A percentile compares a stretch with the other conserved stretches of the same genome.
These are phyloP conservation scores for Petrophora chlorosata DNA, from an alignment of 2,888 invertebrate species.

Conservation along the genomic window DNA sequence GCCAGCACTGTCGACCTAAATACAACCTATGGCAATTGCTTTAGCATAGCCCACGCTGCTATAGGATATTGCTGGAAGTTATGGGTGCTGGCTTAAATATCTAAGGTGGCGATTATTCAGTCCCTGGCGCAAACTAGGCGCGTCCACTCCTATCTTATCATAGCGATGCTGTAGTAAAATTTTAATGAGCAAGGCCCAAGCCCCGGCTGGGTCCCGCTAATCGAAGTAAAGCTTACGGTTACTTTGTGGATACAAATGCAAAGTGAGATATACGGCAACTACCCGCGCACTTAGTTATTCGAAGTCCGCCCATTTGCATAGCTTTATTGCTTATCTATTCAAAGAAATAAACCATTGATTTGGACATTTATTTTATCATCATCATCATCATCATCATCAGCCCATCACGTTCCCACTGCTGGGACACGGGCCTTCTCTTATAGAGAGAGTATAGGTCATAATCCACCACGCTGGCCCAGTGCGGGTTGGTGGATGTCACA, in stretches of 20 bases:
- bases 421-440: too few relatives aligned
- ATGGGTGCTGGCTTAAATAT: slow-evolving; percentile 22
- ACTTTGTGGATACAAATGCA: slow-evolving; percentile 55
- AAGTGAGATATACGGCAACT: slow-evolving; percentile 38
- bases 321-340: slow-evolving; percentile 30
- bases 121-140: slow-evolving; percentile 40
- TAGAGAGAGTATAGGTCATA: too few relatives aligned
- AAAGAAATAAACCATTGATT: slow-evolving; percentile 18
- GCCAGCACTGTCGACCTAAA: background rate
- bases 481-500: too few relatives aligned
- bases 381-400: too few relatives aligned
- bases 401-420: too few relatives aligned
- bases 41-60: too few relatives aligned
- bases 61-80: slow-evolving; percentile 5
- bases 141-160: slow-evolving; percentile 57
- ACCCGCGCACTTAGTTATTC: slow-evolving; percentile 22
- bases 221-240: slow-evolving; percentile 61
- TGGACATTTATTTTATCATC: slow-evolving; percentile 5
- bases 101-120: slow-evolving; percentile 40
- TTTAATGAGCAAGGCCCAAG: slow-evolving; percentile 65
- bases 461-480: too few relatives aligned
- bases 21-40: too few relatives aligned
- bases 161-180: slow-evolving; percentile 60
- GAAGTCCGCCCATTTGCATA: slow-evolving; percentile 26
- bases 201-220: slow-evolving; percentile 57